phyloP scores from a whole-genome alignment of 2,888 invertebrate species.

The Cerastoderma edule region DNA sequence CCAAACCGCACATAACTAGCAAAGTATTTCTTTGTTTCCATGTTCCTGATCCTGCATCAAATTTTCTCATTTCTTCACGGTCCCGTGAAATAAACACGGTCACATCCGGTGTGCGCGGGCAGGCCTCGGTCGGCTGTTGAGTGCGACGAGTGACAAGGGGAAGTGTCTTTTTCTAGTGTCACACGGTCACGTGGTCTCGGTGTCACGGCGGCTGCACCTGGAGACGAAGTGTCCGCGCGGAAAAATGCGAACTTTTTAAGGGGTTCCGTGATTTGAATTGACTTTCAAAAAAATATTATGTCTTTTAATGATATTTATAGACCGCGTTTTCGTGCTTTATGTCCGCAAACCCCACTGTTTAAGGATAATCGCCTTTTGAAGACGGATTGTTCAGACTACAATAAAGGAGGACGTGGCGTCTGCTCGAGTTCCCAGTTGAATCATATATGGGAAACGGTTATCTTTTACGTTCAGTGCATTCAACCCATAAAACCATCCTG shows the following conservation, averaged over 20 bases:
- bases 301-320: constrained; percentile 56
- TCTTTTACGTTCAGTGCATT: no score
- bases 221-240: constrained; percentile 34
- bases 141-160: background rate
- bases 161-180: constrained; percentile 7
- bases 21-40: no score
- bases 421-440: no score
- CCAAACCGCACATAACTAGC: no score
- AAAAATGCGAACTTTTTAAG: constrained; percentile 55
- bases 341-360: constrained; percentile 54
- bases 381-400: constrained; percentile 33
- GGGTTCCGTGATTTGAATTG: constrained; percentile 58
- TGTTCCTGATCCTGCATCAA: no score
- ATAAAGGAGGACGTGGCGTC: background rate
- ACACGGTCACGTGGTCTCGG: background rate
- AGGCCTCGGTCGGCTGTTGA: background rate
- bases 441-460: no score
- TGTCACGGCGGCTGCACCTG: constrained; percentile 45
- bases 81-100: no score
- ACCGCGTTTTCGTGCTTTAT: constrained; percentile 51
- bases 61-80: no score
- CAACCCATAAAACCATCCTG: no score
- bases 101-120: constrained; percentile 1
- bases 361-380: constrained; percentile 61
- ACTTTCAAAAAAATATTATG: constrained; percentile 55